Conservation (phyloP, 2,113 vertebrate species). For the Zapus hudsonius region DNA sequence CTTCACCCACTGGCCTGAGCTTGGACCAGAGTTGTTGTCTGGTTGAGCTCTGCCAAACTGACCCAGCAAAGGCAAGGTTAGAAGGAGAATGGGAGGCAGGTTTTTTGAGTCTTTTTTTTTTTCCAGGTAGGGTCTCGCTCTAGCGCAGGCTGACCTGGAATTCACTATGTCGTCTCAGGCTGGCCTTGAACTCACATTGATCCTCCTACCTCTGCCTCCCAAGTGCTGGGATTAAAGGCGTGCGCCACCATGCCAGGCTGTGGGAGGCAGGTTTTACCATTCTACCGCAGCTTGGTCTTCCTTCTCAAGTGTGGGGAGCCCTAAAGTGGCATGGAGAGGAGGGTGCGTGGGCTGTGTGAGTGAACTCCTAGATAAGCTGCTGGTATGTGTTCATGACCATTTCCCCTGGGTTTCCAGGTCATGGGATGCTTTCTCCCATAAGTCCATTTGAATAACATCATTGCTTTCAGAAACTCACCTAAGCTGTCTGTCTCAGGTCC, state of each 20-base stretch:
- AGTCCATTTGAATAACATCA: not conserved
- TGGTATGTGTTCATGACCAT: too few relatives aligned
- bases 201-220: too few relatives aligned
- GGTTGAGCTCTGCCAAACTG: not conserved
- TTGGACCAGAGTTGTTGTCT: not conserved
- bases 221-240: too few relatives aligned
- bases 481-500: not conserved
- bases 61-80: not conserved
- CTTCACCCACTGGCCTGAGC: not conserved
- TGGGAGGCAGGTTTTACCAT: not conserved
- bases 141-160: too few relatives aligned
- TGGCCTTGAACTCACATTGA: too few relatives aligned
- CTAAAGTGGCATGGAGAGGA: not conserved
- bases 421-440: too few relatives aligned
- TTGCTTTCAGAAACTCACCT: not conserved
- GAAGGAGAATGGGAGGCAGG: not conserved
- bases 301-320: not conserved
- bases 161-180: too few relatives aligned
- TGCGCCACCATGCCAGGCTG: too few relatives aligned
- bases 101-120: too few relatives aligned
- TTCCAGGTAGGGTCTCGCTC: too few relatives aligned
- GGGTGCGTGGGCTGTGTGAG: not conserved
- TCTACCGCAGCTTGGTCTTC: not conserved
- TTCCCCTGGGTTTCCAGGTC: not conserved
- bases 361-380: not conserved